phyloP scores from a whole-genome alignment of 2,888 invertebrate species.

The Drosophila paramelanica region DNA sequence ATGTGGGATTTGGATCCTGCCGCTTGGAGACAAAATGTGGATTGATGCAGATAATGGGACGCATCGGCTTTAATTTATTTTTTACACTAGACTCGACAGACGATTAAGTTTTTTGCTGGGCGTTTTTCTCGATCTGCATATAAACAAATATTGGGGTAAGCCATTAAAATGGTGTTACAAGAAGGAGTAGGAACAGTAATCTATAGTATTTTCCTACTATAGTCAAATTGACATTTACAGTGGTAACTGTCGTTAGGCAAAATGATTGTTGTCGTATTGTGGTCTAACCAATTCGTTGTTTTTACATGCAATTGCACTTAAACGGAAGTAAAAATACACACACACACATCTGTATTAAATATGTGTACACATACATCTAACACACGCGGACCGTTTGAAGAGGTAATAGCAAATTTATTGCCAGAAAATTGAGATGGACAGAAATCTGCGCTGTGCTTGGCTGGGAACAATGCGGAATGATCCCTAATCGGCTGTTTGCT shows the following conservation, averaged over 20 bases:
- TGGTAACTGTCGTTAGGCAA: constrained; percentile 55
- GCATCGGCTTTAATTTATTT: constrained; percentile 30
- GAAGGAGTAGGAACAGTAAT: not conserved
- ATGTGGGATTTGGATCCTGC: no score
- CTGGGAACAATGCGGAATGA: constrained; percentile 53
- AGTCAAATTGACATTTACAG: constrained; percentile 62
- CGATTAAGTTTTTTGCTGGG: constrained; percentile 43
- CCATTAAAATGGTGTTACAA: not conserved
- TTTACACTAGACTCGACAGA: constrained; percentile 35
- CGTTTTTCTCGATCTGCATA: constrained; percentile 45
- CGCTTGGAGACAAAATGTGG: no score
- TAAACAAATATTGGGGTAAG: constrained; percentile 49
- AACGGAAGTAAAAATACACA: not conserved
- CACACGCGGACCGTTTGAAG: not conserved
- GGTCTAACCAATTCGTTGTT: not conserved
- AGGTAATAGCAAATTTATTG: constrained; percentile 41
- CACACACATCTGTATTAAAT: not conserved
- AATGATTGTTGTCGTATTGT: constrained; percentile 41
- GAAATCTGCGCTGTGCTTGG: constrained; percentile 21
- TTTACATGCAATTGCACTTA: not conserved
- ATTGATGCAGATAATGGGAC: no score
- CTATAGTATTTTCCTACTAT: not conserved
- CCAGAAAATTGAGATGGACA: constrained; percentile 19
- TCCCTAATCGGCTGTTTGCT: constrained; percentile 74
- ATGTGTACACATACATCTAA: constrained; percentile 1